A percentile compares a stretch with the other conserved stretches of the same genome.
Evolutionary conservation across 2,113 vertebrate genomes (phyloP).

Genomic region (Notiomystis cincta): DNA sequence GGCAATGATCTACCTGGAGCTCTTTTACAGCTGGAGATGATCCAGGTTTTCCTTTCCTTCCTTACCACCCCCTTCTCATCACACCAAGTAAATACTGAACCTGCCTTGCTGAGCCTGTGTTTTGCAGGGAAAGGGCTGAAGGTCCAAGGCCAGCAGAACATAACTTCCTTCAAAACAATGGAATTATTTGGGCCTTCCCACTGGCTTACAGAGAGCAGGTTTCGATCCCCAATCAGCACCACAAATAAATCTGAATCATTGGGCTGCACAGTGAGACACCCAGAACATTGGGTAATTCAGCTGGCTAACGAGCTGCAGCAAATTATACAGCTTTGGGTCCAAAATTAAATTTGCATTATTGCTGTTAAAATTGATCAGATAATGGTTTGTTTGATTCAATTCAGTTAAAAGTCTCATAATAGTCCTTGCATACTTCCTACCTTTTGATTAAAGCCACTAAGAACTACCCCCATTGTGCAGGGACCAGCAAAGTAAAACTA

Average conservation of each 20-base stretch:
- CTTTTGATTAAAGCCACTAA: neutral
- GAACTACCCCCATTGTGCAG: neutral
- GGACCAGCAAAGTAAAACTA: neutral
- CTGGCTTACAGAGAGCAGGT: neutral
- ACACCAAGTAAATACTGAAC: neutral
- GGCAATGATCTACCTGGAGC: slow-evolving; percentile 56
- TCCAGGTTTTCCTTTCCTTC: slow-evolving; percentile 43
- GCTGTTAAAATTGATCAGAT: neutral
- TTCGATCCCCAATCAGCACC: neutral
- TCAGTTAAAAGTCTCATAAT: neutral
- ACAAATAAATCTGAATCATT: neutral
- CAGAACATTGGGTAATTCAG: neutral
- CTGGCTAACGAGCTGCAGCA: neutral
- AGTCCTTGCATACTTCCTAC: neutral
- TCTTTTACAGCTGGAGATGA: slow-evolving; percentile 32
- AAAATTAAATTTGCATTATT: neutral
- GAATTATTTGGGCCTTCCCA: neutral
- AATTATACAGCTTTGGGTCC: neutral
- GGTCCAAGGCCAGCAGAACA: slow-evolving; percentile 31
- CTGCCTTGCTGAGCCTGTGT: neutral
- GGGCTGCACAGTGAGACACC: neutral
- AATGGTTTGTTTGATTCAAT: neutral
- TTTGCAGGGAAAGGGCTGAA: neutral
- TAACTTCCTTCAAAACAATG: slow-evolving; percentile 20
- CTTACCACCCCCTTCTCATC: neutral